Percentiles rank a stretch among this genome's conserved stretches.
These are phyloP conservation scores for Falco naumanni DNA, from an alignment of 2,797 vertebrate species.

Conservation along the genomic window DNA sequence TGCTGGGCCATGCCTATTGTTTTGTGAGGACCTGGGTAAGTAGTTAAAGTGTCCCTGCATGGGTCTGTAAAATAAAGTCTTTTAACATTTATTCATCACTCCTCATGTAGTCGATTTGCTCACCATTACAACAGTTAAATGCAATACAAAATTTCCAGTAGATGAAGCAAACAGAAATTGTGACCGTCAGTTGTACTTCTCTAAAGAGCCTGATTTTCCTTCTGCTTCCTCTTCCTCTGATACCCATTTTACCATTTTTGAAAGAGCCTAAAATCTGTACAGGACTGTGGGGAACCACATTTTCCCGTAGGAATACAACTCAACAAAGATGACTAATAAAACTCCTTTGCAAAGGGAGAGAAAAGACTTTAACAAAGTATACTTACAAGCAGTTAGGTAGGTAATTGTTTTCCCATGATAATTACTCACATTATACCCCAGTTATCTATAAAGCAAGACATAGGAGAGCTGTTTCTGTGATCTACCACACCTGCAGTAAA, in stretches of 20 bases:
- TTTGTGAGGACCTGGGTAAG: background rate
- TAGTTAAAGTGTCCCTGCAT: background rate
- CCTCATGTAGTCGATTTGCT: background rate
- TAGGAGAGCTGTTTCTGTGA: background rate
- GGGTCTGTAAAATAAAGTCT: background rate
- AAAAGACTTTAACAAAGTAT: background rate
- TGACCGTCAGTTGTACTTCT: background rate
- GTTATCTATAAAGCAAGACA: background rate
- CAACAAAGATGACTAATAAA: background rate
- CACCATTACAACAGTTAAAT: background rate
- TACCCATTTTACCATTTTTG: background rate
- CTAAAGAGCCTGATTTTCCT: background rate
- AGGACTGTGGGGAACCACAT: background rate
- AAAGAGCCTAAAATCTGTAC: background rate
- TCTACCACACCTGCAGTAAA: background rate
- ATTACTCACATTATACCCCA: background rate
- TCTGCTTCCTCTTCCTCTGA: background rate
- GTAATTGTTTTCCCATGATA: background rate
- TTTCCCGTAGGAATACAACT: background rate
- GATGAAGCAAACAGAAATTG: background rate
- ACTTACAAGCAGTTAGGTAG: background rate
- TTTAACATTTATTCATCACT: background rate
- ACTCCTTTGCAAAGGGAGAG: background rate
- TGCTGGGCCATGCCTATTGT: fast-evolving
- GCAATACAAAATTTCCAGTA: background rate